Base-by-base conservation (phyloP, 2,113 vertebrate genomes). In the Apteryx mantelli region DNA sequence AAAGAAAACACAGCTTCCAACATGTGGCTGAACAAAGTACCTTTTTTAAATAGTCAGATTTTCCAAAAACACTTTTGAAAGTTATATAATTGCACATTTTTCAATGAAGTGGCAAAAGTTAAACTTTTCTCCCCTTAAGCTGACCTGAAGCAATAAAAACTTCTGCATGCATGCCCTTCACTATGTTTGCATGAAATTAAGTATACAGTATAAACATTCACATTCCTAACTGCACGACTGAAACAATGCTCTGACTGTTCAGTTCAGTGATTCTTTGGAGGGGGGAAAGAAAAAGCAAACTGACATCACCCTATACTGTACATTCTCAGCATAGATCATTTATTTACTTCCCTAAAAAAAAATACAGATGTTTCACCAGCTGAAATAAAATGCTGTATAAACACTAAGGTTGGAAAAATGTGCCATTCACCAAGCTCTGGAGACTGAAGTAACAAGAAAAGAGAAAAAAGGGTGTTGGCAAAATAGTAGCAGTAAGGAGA, bases 191-290 rank as follows among this genome's bases (percentile, higher is more conserved):
- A 93, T 97, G 93, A 98, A 95, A 97, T 98, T 95, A 98, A 98
- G 95, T 97, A 93, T 95, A 96, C 93, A 98, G 91, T 95, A 98
- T 96, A 98, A 98, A 98, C 97, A 98, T 93, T 97, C 98, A 98
- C 97, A 97, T 98, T 98, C 97, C 81, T 86, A 96, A 89, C 92
- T 71, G 89, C 91, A 82, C 95, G 95, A 80, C 94, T 95, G 89
- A 96, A 98, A 98, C 98, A 98, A 97, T 97, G 96, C 95, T 97
- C 88, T n/a, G 96, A 96, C 95, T 98, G 97, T 98, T 98, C 97
- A 79, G 21, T 93, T 91, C 89, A 97, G 83, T 85, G 90, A 96
- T 93, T 95, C 40, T 71, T 78, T 34, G 11, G 63, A 13, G 24
- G 36, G 5, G 40, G 32, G 46, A 38, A 38, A 38, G 86, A 21